These are phyloP conservation scores for Synanthedon tipuliformis DNA, from an alignment of 2,888 invertebrate species.

Conservation along the genomic window DNA sequence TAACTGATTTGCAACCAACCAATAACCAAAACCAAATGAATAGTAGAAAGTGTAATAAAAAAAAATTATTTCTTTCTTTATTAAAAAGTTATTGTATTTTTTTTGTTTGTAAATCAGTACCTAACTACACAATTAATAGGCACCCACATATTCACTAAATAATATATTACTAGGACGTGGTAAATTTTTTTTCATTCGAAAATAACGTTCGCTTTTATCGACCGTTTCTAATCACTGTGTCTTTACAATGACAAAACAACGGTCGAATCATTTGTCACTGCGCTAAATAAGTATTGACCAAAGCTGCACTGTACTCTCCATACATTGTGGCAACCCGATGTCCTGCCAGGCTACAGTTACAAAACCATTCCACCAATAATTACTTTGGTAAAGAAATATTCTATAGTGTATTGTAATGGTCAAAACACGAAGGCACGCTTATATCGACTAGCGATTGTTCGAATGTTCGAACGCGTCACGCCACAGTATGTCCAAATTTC, in stretches of 20 bases:
- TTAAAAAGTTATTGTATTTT: no score
- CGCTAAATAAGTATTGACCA: slow-evolving; percentile 1
- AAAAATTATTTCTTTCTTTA: no score
- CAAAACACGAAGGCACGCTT: slow-evolving; percentile 63
- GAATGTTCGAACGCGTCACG: slow-evolving; percentile 29
- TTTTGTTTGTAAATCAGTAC: no score
- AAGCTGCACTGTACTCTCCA: slow-evolving; percentile 22
- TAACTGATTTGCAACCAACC: no score
- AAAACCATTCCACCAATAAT: slow-evolving; percentile 47
- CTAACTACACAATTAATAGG: no score
- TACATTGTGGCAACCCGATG: slow-evolving; percentile 28
- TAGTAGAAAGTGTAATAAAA: no score
- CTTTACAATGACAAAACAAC: background rate
- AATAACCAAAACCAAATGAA: no score
- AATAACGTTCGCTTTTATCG: background rate
- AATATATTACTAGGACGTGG: background rate
- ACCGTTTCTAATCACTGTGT: background rate
- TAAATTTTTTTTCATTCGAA: background rate
- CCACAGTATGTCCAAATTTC: slow-evolving; percentile 66
- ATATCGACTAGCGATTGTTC: slow-evolving; percentile 41
- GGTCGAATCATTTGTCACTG: background rate
- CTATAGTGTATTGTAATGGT: slow-evolving; percentile 49
- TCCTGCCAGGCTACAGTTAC: slow-evolving; percentile 61
- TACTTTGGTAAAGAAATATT: slow-evolving; percentile 58
- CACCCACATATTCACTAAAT: no score